Conservation (phyloP, 1,140 invertebrate genomes). For the Bicyclus anynana region DNA sequence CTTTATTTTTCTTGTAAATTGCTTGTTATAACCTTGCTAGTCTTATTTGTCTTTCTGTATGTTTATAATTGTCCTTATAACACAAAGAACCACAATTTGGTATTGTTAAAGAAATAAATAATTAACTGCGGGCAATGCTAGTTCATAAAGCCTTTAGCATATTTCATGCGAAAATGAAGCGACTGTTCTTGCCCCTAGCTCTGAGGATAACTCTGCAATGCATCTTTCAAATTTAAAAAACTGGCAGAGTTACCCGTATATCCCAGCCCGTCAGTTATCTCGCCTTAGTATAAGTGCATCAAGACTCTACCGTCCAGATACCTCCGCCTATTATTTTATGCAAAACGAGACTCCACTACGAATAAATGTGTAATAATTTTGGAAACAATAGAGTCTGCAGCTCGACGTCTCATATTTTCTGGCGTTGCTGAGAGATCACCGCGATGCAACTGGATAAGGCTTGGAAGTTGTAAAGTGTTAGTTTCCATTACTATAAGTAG, state of each 20-base stretch:
- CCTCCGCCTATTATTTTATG: constrained; percentile 50
- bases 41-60: too few relatives aligned
- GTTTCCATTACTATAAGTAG: constrained; percentile 26
- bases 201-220: constrained; percentile 30
- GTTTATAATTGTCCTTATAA: too few relatives aligned
- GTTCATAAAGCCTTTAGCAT: too few relatives aligned
- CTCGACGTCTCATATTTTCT: constrained; percentile 35
- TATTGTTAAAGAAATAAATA: too few relatives aligned
- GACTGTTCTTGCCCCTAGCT: constrained; percentile 4
- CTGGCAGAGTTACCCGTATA: constrained; percentile 32
- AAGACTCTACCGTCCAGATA: constrained; percentile 39
- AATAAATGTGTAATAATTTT: constrained; percentile 47
- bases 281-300: constrained; percentile 46
- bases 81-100: too few relatives aligned
- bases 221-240: constrained; percentile 33
- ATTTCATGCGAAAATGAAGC: too few relatives aligned
- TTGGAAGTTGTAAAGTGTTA: constrained; percentile 26
- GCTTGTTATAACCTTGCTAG: too few relatives aligned
- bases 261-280: constrained; percentile 30
- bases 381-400: constrained; percentile 42
- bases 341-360: constrained; percentile 41
- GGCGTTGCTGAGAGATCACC: constrained; percentile 17
- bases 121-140: too few relatives aligned
- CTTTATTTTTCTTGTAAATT: too few relatives aligned
- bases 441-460: constrained; percentile 24